Base-by-base conservation (phyloP, 2,888 invertebrate species). In the Pasiphila rectangulata region DNA sequence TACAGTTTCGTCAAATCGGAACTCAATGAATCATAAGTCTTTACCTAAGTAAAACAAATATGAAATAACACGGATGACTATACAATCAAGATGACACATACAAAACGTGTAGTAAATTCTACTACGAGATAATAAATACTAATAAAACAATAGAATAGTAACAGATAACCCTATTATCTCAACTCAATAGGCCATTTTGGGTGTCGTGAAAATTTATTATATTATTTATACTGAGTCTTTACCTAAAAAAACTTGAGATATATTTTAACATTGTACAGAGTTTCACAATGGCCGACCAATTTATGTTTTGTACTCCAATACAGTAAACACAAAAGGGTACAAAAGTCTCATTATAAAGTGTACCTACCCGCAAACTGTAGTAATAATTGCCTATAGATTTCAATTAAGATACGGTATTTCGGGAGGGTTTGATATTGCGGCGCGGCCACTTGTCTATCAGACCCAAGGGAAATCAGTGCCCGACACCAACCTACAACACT, bases 391-490 rank as follows among this genome's bases (percentile, higher is more conserved):
- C 63, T 68, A 59, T 55, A 76, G 79, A 82, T 84, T 78, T 68
- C 69, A 78, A 81, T 80, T 66, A 67, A 71, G 79, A 82, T 83
- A 61, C 46, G 55, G 53, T 51, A 57, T 59, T 49, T 36, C 50
- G 49, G 17, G 46, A 57, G 59, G 54, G 62, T 46, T 48, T 55
- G 54, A 54, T 60, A 60, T 49, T 63, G 66, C 57, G 64, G 69
- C 64, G 68, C 64, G 68, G 61, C 61, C 66, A 72, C 61, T 68
- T 65, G 72, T 65, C 57, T 58, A 79, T 72, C 57, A 63, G 49
- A 50, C 79, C 67, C 69, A n/a, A 55, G 77, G 79, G 81, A 79
- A 76, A 80, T 75, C 63, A 74, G 59, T 64, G 66, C 67, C 20
- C 41, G 9, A 32, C 38, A 40, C 40, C 37, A 42, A 21, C 16